Percentiles rank a stretch among this genome's conserved stretches.
Evolutionary conservation across 2,797 vertebrate genomes (phyloP).

Genomic region (Intellagama lesueurii): DNA sequence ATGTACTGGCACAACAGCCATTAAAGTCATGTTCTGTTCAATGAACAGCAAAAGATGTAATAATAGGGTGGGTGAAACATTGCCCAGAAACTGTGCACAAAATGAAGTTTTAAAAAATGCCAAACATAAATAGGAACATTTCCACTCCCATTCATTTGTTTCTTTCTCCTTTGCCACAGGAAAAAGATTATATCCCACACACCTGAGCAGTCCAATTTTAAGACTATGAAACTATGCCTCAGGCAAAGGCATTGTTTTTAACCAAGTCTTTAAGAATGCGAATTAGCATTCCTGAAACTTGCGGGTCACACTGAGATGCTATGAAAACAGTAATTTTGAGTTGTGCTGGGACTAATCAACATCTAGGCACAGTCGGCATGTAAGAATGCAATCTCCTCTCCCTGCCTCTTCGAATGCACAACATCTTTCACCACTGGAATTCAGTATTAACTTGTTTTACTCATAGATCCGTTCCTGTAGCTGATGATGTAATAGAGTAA

Average conservation of each 20-base stretch:
- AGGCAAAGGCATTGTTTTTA: conserved; percentile 1
- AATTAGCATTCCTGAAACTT: conserved; percentile 38
- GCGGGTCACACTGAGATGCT: background rate
- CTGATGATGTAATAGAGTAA: too few species aligned
- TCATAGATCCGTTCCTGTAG: background rate
- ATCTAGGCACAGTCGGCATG: background rate
- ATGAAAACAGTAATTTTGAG: conserved; percentile 26
- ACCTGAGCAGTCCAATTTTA: conserved; percentile 4
- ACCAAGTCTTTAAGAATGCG: conserved; percentile 27
- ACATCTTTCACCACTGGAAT: background rate
- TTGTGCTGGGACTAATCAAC: background rate
- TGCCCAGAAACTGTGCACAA: conserved; percentile 16
- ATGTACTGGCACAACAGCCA: conserved; percentile 19
- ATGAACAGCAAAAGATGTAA: conserved; percentile 40
- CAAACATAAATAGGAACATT: conserved; percentile 22
- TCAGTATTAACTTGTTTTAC: background rate
- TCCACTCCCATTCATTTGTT: conserved; percentile 20
- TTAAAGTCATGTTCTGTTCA: conserved; percentile 32
- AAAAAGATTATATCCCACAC: background rate
- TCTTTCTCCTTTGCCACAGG: conserved; percentile 8
- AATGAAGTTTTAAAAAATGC: conserved; percentile 23
- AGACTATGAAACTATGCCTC: conserved; percentile 21
- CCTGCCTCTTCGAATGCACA: background rate
- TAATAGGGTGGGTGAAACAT: conserved; percentile 35
- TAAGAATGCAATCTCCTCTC: background rate